Conservation (phyloP, 2,888 invertebrate genomes). For the Sceliomorpha sp. region DNA sequence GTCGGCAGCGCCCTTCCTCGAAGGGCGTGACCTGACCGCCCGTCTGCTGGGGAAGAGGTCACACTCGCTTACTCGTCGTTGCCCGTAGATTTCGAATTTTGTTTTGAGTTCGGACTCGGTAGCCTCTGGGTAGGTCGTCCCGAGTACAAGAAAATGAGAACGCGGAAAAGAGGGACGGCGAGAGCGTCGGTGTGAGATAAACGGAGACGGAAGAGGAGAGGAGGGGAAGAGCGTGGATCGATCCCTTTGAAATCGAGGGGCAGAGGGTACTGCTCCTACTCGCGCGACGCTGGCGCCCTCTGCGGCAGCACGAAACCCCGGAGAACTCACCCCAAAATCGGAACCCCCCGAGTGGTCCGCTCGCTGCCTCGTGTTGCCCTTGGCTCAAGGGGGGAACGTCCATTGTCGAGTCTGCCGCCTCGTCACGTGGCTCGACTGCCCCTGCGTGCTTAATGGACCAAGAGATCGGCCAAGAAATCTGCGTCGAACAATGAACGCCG, state of each 20-base stretch:
- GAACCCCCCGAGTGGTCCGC: conserved; percentile 20
- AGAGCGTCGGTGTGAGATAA: conserved; percentile 12
- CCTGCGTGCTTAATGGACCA: conserved; percentile 52
- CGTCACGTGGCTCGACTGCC: conserved; percentile 48
- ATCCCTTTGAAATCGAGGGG: conserved; percentile 43
- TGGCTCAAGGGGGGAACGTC: conserved; percentile 7
- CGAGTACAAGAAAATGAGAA: too few species aligned
- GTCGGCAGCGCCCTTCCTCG: too few species aligned
- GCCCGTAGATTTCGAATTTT: conserved; percentile 2
- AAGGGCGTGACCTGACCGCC: too few species aligned
- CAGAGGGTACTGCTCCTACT: conserved; percentile 34
- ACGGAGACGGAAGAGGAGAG: conserved; percentile 8
- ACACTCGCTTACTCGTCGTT: too few species aligned
- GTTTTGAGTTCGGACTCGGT: neutral
- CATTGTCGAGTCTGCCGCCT: conserved; percentile 25
- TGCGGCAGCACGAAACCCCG: conserved; percentile 25
- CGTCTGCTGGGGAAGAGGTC: too few species aligned
- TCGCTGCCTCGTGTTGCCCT: conserved; percentile 2
- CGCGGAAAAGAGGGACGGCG: conserved; percentile 8
- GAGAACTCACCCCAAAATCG: conserved; percentile 37
- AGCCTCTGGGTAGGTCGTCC: too few species aligned
- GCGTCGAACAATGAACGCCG: conserved; percentile 9
- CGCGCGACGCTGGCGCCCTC: conserved; percentile 30
- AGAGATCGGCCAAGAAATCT: conserved; percentile 49
- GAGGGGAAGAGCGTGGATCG: conserved; percentile 35